phyloP scores from a whole-genome alignment of 2,113 vertebrate species.

The Seriola aureovittata region DNA sequence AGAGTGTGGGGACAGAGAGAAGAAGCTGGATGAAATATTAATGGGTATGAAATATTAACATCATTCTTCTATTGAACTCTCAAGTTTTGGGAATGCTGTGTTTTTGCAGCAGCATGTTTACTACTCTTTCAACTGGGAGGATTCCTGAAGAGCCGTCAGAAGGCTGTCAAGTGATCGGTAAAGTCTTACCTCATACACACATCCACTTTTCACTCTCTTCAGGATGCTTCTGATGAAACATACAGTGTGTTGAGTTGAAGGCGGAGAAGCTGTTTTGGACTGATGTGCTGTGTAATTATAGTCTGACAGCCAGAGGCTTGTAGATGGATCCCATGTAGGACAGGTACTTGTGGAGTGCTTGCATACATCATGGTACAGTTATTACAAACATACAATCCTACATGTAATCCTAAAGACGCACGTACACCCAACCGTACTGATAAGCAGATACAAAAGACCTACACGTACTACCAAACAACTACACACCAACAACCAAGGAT shows the following conservation, averaged over 20 bases:
- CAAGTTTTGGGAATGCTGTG: slow-evolving; percentile 58
- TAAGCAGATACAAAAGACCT: slow-evolving; percentile 15
- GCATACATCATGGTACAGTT: background rate
- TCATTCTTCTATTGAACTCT: slow-evolving; percentile 70
- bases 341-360: slow-evolving; percentile 14
- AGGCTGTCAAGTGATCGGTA: slow-evolving; percentile 1
- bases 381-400: background rate
- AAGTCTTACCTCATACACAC: background rate
- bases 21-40: slow-evolving; percentile 81
- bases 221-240: slow-evolving; percentile 6
- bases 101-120: slow-evolving; percentile 60
- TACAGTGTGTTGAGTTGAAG: background rate
- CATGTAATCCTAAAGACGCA: background rate
- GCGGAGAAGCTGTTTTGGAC: slow-evolving; percentile 24
- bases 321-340: slow-evolving; percentile 21
- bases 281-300: slow-evolving; percentile 35
- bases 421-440: background rate
- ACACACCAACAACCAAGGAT: slow-evolving; percentile 6
- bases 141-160: slow-evolving; percentile 17
- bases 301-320: slow-evolving; percentile 27
- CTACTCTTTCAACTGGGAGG: slow-evolving; percentile 28
- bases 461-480: slow-evolving; percentile 3
- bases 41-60: slow-evolving; percentile 80
- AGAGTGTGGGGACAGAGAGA: slow-evolving; percentile 66
- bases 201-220: background rate